Evolutionary conservation across 2,888 invertebrate species (phyloP).

Genomic region (Linnaemya vulpina): DNA sequence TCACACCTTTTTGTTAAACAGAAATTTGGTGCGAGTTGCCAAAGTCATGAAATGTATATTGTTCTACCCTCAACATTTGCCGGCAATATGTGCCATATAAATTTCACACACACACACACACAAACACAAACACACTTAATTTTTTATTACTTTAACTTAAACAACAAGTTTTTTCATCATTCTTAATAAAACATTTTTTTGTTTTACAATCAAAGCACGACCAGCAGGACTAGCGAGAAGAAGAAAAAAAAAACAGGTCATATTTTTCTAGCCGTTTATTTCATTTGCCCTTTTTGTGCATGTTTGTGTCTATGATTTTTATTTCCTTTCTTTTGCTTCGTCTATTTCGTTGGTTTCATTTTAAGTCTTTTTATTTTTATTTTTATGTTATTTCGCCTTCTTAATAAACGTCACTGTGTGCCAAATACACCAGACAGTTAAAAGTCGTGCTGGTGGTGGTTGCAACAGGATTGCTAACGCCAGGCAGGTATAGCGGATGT

Average conservation of each 20-base stretch:
- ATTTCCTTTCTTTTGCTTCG: constrained; percentile 18
- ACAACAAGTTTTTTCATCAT: neutral
- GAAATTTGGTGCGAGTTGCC: neutral
- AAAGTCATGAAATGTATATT: neutral
- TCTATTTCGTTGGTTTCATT: constrained; percentile 44
- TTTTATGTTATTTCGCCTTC: constrained; percentile 49
- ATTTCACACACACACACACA: constrained; percentile 5
- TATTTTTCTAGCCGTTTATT: constrained; percentile 54
- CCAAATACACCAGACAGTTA: constrained; percentile 45
- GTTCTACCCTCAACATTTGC: constrained; percentile 31
- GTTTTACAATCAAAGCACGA: constrained; percentile 38
- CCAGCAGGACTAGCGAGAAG: neutral
- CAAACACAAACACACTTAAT: constrained; percentile 9
- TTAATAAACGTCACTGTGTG: constrained; percentile 64
- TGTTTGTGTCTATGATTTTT: constrained; percentile 1
- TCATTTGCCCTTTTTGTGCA: constrained; percentile 31
- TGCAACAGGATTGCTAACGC: constrained; percentile 1
- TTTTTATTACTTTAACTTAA: constrained; percentile 36
- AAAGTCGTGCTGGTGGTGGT: constrained; percentile 6
- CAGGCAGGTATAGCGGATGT: constrained; percentile 24
- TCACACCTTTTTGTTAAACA: neutral
- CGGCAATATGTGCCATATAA: constrained; percentile 25
- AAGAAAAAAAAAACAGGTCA: constrained; percentile 51
- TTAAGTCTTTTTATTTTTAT: constrained; percentile 57
- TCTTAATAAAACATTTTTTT: constrained; percentile 40